Conservation (phyloP, 2,113 vertebrate species). For the Nothobranchius kuhntae region DNA sequence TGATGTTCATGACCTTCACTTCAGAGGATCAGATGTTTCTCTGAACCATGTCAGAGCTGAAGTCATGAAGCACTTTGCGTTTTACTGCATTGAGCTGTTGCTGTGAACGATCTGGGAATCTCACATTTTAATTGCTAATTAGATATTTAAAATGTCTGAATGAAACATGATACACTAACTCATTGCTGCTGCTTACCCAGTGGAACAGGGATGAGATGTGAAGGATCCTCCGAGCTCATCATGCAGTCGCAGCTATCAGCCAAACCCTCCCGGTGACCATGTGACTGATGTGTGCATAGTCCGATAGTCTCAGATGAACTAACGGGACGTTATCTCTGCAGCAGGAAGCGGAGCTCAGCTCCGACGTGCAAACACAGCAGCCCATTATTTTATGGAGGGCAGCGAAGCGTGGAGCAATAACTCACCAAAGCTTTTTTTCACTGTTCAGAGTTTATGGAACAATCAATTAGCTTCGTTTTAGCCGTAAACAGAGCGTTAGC, state of each 20-base stretch:
- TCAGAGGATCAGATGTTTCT: too few species aligned
- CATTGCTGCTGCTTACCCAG: too few species aligned
- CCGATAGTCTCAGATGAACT: slow-evolving; percentile 19
- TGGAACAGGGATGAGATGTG: too few species aligned
- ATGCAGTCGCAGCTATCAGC: background rate
- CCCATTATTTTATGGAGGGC: slow-evolving; percentile 47
- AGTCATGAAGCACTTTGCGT: too few species aligned
- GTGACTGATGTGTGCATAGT: background rate
- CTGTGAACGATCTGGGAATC: too few species aligned
- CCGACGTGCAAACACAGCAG: slow-evolving; percentile 26
- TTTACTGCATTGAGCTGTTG: too few species aligned
- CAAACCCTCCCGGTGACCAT: background rate
- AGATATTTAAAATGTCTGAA: too few species aligned
- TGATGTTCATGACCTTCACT: too few species aligned
- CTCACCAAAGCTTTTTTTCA: slow-evolving; percentile 40
- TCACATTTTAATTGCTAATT: too few species aligned
- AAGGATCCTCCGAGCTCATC: background rate
- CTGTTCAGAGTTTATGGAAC: slow-evolving; percentile 47
- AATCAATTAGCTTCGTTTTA: slow-evolving; percentile 48
- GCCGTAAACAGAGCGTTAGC: slow-evolving; percentile 45
- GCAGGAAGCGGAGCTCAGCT: background rate
- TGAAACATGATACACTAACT: too few species aligned
- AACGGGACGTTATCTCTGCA: slow-evolving; percentile 9
- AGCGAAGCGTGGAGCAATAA: slow-evolving; percentile 30
- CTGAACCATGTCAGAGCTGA: too few species aligned